Evolutionary conservation across 2,888 invertebrate species (phyloP).

Genomic region (Eurytoma adleriae): DNA sequence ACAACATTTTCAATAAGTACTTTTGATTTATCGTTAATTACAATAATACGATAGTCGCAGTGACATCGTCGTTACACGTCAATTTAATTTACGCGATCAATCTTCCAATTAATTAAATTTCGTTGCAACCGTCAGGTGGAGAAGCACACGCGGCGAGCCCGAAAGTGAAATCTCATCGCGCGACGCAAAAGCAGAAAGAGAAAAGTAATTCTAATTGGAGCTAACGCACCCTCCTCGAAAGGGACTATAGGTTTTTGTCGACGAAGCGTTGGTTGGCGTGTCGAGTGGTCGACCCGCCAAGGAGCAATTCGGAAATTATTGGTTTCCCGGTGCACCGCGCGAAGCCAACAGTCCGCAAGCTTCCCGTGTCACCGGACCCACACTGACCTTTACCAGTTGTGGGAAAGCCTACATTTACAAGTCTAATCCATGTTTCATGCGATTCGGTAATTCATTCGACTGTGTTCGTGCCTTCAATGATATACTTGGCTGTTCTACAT

Average conservation of each 20-base stretch:
- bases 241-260: conserved; percentile 15
- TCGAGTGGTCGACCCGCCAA: neutral
- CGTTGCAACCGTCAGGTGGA: neutral
- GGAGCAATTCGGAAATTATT: conserved; percentile 28
- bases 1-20: too few relatives aligned
- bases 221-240: neutral
- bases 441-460: neutral
- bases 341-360: conserved; percentile 15
- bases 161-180: too few relatives aligned
- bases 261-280: neutral
- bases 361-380: neutral
- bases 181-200: neutral
- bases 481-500: too few relatives aligned
- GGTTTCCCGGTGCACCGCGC: conserved; percentile 20
- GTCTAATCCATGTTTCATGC: neutral
- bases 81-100: too few relatives aligned
- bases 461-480: neutral
- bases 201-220: neutral
- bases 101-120: too few relatives aligned
- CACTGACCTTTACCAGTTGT: conserved; percentile 5
- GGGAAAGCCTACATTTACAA: neutral
- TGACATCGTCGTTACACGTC: too few relatives aligned
- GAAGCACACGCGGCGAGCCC: neutral
- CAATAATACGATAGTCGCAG: too few relatives aligned
- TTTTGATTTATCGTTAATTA: too few relatives aligned